Base-by-base conservation (phyloP, 1,140 invertebrate genomes). In the Pseudachorutes palmiensis region DNA sequence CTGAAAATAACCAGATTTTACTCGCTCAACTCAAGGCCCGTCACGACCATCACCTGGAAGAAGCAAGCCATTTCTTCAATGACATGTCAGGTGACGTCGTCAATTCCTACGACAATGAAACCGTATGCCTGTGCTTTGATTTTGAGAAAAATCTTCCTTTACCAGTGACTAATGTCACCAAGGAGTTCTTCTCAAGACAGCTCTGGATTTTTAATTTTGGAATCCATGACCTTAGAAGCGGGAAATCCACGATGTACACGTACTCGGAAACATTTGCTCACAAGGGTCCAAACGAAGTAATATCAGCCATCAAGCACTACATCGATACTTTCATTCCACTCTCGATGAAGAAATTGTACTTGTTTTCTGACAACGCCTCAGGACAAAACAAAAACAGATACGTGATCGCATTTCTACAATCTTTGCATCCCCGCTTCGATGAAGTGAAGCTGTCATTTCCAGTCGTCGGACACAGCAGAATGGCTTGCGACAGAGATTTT, bases 141-240 rank as follows among this genome's bases (percentile, higher is more conserved):
- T 69, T 33, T 24, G 1, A 66, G 58, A 65, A 69, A 29, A 69
- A 69, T 31, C 19, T 69, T 0, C 30, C 68, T 0, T 41, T 69
- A 22, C 68, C 68, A 12, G 58, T 69, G 1, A 69, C 64, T 1
- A 66, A 62, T 28, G 62, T 64, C 2, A 64, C 30, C 12, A 3
- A 3, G 9, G 62, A 64, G 28, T 64, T 33, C 28, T 66, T 57
- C 49, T 12, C 29, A n/a, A 49, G 68, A 30, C 75, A 77, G 60
- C 41, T 79, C 5, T 76, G 70, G 74, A 5, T 76, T 24, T 71
- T 75, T 58, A 74, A 75, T 59, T 67, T 62, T 19, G 71, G 75
- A 5, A 69, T 78, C 16, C 74, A 76, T 69, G 36, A 67, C 22
- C 12, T 63, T 2, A 62, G 31, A 41, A 58, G 12, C 2, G 66